A percentile compares a stretch with the other conserved stretches of the same genome.
These are phyloP conservation scores for Baryphthengus martii DNA, from an alignment of 2,113 vertebrate species.

Conservation along the genomic window DNA sequence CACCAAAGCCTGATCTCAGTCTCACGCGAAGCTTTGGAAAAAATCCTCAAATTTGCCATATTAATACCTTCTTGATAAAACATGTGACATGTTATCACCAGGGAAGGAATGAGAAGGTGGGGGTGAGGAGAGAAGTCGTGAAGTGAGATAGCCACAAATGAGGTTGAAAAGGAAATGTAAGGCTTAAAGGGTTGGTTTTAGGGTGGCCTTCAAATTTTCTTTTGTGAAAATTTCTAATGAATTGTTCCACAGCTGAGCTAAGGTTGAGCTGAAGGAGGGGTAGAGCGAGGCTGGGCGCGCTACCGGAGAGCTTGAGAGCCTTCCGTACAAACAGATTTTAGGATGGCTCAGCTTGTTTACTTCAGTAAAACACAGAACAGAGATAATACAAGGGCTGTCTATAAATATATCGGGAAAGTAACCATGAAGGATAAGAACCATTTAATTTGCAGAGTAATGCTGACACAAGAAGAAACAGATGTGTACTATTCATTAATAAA, in stretches of 20 bases:
- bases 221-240: not conserved
- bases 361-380: not conserved
- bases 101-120: not conserved
- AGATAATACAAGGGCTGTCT: not conserved
- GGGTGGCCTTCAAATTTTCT: no score
- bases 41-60: not conserved
- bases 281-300: not conserved
- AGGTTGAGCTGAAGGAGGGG: not conserved
- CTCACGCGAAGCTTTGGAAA: not conserved
- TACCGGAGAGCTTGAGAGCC: not conserved
- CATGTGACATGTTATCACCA: not conserved
- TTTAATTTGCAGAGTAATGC: not conserved
- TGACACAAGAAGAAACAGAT: not conserved
- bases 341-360: slow-evolving; percentile 18
- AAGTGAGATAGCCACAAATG: not conserved
- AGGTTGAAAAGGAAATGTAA: not conserved
- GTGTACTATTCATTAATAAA: not conserved
- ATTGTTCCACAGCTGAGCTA: not conserved
- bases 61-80: not conserved
- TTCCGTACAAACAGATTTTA: not conserved
- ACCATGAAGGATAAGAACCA: not conserved
- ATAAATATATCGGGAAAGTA: slow-evolving; percentile 6
- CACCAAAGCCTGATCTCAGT: not conserved
- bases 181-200: not conserved
- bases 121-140: not conserved